phyloP scores from a whole-genome alignment of 2,113 vertebrate species.

The Crypturellus undulatus region DNA sequence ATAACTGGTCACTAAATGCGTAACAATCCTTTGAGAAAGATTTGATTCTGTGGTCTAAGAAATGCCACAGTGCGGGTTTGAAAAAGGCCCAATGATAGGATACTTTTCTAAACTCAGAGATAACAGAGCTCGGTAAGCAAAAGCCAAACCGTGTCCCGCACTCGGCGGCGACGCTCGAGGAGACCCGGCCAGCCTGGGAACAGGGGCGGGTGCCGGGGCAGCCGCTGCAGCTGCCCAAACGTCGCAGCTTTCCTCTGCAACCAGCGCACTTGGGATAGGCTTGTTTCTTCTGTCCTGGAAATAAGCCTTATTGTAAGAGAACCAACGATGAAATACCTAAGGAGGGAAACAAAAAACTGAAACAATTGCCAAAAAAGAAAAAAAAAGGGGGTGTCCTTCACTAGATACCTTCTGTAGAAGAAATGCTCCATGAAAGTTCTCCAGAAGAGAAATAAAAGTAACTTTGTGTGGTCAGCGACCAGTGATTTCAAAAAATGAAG shows the following conservation, averaged over 20 bases:
- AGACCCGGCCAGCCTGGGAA: background rate
- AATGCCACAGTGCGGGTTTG: background rate
- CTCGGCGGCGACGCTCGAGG: background rate
- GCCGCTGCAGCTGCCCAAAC: background rate
- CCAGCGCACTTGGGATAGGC: background rate
- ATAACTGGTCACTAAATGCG: background rate
- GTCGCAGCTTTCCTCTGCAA: background rate
- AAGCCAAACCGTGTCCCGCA: background rate
- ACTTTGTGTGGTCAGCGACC: background rate
- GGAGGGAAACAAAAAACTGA: background rate
- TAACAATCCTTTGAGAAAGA: constrained; percentile 6
- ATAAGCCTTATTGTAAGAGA: background rate
- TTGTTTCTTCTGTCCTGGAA: background rate
- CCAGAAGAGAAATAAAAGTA: background rate
- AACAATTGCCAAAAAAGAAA: background rate
- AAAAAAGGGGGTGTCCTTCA: background rate
- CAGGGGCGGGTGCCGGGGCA: background rate
- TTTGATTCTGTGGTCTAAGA: background rate
- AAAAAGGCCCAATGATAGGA: background rate
- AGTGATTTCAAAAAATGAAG: background rate
- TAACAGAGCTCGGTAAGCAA: background rate
- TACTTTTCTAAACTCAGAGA: background rate
- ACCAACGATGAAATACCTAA: background rate
- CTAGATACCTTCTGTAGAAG: background rate
- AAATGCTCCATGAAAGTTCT: background rate